These are phyloP conservation scores for Asarcornis scutulata DNA, from an alignment of 2,113 vertebrate genomes.

Conservation along the genomic window DNA sequence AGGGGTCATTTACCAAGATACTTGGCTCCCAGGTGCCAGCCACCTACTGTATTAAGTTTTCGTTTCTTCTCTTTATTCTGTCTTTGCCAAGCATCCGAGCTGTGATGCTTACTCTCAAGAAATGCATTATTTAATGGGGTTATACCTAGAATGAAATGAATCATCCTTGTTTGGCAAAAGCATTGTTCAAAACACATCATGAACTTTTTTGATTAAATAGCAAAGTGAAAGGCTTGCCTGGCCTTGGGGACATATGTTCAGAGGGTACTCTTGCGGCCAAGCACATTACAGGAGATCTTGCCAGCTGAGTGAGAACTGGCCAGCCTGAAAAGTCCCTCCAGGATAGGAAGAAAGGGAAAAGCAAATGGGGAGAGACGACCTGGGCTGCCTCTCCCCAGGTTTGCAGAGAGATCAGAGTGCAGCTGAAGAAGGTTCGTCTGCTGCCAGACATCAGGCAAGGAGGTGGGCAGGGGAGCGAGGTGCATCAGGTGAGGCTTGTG, in stretches of 20 bases:
- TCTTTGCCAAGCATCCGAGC: background rate
- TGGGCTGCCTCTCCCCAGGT: background rate
- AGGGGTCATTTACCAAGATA: background rate
- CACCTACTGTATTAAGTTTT: background rate
- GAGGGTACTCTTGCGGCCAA: background rate
- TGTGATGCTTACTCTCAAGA: background rate
- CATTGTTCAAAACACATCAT: fast-evolving
- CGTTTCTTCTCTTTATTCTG: background rate
- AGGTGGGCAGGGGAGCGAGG: background rate
- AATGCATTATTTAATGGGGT: fast-evolving
- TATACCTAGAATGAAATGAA: background rate
- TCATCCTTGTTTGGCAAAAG: background rate
- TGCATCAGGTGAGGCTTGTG: background rate
- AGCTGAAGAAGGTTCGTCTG: background rate
- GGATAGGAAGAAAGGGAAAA: background rate
- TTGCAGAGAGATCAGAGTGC: background rate
- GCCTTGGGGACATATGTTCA: background rate
- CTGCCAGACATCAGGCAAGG: fast-evolving
- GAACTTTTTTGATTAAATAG: background rate
- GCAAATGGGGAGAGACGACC: background rate
- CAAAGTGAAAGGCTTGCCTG: background rate
- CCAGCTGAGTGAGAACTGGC: background rate
- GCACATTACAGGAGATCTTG: fast-evolving
- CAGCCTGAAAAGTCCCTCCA: background rate
- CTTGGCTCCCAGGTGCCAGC: background rate